phyloP scores from a whole-genome alignment of 2,888 invertebrate species.

The Dynastes tityus region DNA sequence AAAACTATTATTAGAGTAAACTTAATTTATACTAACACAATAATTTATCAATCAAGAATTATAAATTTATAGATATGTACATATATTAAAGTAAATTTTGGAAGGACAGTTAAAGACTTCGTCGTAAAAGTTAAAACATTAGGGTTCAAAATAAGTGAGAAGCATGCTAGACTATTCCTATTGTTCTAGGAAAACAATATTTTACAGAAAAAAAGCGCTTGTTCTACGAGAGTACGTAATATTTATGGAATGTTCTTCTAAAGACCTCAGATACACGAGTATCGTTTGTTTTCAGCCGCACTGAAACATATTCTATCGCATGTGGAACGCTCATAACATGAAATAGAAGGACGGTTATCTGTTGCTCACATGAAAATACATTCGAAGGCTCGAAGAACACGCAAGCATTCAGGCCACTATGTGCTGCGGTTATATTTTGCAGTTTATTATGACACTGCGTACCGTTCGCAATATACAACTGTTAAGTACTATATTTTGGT shows the following conservation, averaged over 20 bases:
- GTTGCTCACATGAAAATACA: conserved; percentile 57
- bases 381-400: conserved; percentile 54
- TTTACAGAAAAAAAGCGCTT: no score
- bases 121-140: no score
- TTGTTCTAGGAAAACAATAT: no score
- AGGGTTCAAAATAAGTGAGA: no score
- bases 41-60: no score
- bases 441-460: conserved; percentile 55
- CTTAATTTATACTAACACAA: no score
- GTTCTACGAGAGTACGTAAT: no score
- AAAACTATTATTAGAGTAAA: no score
- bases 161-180: no score
- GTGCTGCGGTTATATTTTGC: conserved; percentile 50
- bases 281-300: conserved; percentile 8
- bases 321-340: conserved; percentile 57
- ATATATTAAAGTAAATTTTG: no score
- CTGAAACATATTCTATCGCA: conserved; percentile 6
- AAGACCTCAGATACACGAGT: neutral
- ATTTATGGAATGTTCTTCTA: conserved; percentile 7
- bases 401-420: conserved; percentile 52
- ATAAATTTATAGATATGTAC: no score
- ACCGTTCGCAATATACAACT: conserved; percentile 18
- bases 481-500: conserved; percentile 5
- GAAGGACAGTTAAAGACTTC: no score
- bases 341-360: conserved; percentile 58